Base-by-base conservation (phyloP, 1,140 invertebrate species). In the Papilio glaucus region DNA sequence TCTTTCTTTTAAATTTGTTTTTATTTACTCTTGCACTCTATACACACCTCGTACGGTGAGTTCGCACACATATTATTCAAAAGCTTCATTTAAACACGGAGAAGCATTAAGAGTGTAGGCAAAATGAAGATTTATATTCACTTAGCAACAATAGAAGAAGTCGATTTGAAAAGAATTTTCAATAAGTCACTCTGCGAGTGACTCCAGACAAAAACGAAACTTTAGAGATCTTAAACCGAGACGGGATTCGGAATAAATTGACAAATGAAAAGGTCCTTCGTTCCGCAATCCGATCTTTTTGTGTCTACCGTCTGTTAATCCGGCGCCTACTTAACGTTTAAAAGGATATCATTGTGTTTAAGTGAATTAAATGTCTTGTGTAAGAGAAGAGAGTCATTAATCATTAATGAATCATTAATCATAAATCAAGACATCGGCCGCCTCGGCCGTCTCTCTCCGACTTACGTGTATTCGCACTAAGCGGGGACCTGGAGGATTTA, bases 401-500 rank as follows among this genome's bases (percentile, higher is more conserved):
- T 85, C 85, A 86, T 88, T 85, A 83, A 88, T 82, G 71, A 75
- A 53, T 74, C 76, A 86, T 85, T 87, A 82, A 84, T 87, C 84
- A 88, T 86, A 88, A 86, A 87, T 86, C 85, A 87, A 80, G 71
- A 79, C 71, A 74, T 62, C 73, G 41, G 71, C 74, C 69, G 67
- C 69, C 63, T 70, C 45, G 63, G 63, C 69, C 75, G 53, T 79
- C 76, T 77, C 75, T 75, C 60, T 81, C 77, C 65, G 63, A 41
- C 71, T 80, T 77, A 37, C 77, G 29, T 74, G 53, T 76, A 79
- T 79, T 61, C 75, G 41, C 21, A 71, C 81, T 78, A 78, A 80
- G 77, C 74, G 79, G 77, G 81, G 69, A 79, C 77, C 75, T 73
- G 29, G 77, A 81, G 86, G 87, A 89, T 89, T 88, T 90, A 79